Percentiles rank a stretch among this genome's conserved stretches.
phyloP scores from a whole-genome alignment of 2,797 vertebrate species.

The Rhinoraja longicauda region DNA sequence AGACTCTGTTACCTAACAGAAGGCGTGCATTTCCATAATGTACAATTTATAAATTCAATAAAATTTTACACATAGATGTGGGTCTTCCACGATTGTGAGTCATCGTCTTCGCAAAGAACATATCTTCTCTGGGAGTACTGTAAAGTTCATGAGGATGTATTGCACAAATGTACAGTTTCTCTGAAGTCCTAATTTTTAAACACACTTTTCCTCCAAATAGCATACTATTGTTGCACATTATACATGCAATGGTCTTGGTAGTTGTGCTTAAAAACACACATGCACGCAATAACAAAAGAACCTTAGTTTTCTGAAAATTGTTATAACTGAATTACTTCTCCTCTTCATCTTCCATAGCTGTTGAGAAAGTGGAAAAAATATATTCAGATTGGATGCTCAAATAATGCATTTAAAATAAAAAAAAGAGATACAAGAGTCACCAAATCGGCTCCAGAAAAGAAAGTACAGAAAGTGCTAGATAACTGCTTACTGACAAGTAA shows the following conservation, averaged over 20 bases:
- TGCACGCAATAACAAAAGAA: conserved; percentile 68
- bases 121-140: conserved; percentile 55
- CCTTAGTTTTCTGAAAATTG: conserved; percentile 72
- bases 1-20: conserved; percentile 55
- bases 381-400: conserved; percentile 42
- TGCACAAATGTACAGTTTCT: conserved; percentile 55
- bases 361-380: conserved; percentile 67
- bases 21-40: conserved; percentile 65
- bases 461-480: background rate
- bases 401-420: background rate
- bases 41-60: conserved; percentile 57
- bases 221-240: conserved; percentile 60
- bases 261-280: conserved; percentile 67
- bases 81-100: conserved; percentile 53
- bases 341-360: conserved; percentile 55
- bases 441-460: background rate
- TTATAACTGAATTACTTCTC: conserved; percentile 66
- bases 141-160: conserved; percentile 50
- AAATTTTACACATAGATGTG: conserved; percentile 58
- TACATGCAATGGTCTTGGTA: conserved; percentile 66
- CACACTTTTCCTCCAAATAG: conserved; percentile 62
- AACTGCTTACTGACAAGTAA: background rate
- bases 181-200: conserved; percentile 55
- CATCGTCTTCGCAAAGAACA: conserved; percentile 45
- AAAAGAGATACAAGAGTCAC: background rate